Conservation (phyloP, 2,113 vertebrate genomes). For the Chionis minor region DNA sequence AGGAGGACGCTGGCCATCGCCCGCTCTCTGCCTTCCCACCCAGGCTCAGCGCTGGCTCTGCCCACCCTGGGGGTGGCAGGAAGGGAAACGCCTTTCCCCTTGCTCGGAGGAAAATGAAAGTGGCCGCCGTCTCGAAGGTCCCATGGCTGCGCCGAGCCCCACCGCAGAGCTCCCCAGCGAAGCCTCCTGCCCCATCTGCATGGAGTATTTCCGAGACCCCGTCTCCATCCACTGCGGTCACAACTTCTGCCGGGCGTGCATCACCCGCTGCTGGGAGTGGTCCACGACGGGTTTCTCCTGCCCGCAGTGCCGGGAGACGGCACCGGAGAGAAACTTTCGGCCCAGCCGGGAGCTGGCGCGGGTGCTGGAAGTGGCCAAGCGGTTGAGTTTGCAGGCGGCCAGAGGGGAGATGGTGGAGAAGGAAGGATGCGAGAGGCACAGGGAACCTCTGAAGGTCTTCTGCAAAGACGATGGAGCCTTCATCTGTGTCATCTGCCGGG, state of each 20-base stretch:
- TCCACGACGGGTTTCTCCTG: background rate
- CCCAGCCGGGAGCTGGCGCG: slow-evolving; percentile 17
- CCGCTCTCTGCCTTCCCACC: rapidly evolving
- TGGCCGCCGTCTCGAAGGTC: rapidly evolving
- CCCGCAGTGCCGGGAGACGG: background rate
- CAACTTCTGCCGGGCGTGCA: slow-evolving; percentile 62
- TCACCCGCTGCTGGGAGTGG: slow-evolving; percentile 36
- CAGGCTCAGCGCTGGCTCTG: background rate
- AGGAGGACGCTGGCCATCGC: rapidly evolving
- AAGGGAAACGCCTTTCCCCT: background rate
- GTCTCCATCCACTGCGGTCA: slow-evolving; percentile 61
- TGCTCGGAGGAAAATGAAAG: background rate
- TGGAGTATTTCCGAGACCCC: slow-evolving; percentile 46
- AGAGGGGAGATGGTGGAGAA: rapidly evolving
- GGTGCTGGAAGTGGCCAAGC: background rate
- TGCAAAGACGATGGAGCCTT: background rate
- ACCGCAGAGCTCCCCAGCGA: background rate
- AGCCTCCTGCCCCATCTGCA: slow-evolving; percentile 64
- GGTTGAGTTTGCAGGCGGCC: background rate
- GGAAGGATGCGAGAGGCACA: background rate
- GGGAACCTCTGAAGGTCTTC: slow-evolving; percentile 24
- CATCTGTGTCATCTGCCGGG: slow-evolving; percentile 53
- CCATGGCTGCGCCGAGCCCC: background rate
- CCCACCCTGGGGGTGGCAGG: background rate
- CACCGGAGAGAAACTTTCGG: background rate